Conservation (phyloP, 2,797 vertebrate genomes). For the Eurystomus glaucurus region DNA sequence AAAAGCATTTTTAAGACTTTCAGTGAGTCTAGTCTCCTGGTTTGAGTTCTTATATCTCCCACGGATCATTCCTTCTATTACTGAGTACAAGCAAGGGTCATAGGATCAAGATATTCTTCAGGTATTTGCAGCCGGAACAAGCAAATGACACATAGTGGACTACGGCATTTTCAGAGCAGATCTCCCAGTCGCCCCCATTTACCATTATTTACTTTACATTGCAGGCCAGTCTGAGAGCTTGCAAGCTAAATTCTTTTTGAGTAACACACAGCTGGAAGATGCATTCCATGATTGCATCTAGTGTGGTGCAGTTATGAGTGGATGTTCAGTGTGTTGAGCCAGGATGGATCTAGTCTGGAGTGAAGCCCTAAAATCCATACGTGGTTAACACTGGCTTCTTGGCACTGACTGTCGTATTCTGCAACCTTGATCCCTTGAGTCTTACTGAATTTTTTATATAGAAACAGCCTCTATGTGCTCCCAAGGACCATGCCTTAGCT, state of each 20-base stretch:
- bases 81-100: neutral
- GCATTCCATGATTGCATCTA: neutral
- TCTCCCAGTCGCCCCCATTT: neutral
- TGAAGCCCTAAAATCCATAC: neutral
- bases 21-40: neutral
- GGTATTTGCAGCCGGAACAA: neutral
- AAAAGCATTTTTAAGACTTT: neutral
- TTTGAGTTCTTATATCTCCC: neutral
- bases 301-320: neutral
- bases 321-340: neutral
- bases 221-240: neutral
- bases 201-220: neutral
- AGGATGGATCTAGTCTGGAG: neutral
- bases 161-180: neutral
- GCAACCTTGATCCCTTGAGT: neutral
- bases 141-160: neutral
- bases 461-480: neutral
- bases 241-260: neutral
- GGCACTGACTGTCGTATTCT: accelerated
- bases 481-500: neutral
- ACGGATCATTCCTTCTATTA: neutral
- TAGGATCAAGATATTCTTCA: neutral
- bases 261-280: neutral
- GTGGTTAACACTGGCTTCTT: neutral
- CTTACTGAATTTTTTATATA: neutral